Percentiles rank a stretch among this genome's conserved stretches.
These are phyloP conservation scores for Mormyrops attenuatus DNA, from an alignment of 2,797 vertebrate species.

Conservation along the genomic window DNA sequence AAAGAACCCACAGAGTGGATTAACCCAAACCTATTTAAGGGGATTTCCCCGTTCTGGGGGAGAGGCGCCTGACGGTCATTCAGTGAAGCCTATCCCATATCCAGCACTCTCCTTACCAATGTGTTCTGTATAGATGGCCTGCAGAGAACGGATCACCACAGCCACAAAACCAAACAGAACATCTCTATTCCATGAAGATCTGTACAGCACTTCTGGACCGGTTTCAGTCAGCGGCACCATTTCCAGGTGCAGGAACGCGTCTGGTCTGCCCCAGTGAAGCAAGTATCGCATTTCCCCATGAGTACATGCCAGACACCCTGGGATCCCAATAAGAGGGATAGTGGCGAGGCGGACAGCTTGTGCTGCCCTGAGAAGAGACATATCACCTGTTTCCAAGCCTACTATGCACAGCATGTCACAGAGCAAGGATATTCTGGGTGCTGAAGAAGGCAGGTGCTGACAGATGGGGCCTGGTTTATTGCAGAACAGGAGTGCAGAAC, in stretches of 20 bases:
- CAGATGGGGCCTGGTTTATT: neutral
- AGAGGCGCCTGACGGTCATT: conserved; percentile 26
- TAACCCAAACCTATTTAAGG: conserved; percentile 35
- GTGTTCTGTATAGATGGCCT: conserved; percentile 12
- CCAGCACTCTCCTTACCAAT: neutral
- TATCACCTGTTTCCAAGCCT: conserved; percentile 32
- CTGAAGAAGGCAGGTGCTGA: neutral
- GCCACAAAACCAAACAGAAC: conserved; percentile 19
- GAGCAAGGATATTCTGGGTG: neutral
- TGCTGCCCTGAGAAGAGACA: conserved; percentile 50
- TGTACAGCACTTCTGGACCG: neutral
- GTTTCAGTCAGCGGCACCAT: neutral
- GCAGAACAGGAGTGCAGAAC: neutral
- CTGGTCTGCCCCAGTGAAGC: neutral
- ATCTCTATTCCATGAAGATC: neutral
- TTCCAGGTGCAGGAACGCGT: neutral
- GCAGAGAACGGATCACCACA: conserved; percentile 8
- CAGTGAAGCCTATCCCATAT: conserved; percentile 21
- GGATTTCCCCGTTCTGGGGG: conserved; percentile 39
- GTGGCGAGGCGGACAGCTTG: conserved; percentile 42
- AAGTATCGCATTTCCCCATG: neutral
- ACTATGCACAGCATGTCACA: neutral
- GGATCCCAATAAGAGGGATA: conserved; percentile 43
- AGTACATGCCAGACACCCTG: conserved; percentile 23
- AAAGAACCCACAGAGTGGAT: conserved; percentile 45